Evolutionary conservation across 64 coral and sea anemone genomes (phyloP), one percentile per base, ranked within the genome.

Genomic region (Acropora yongei): DNA sequence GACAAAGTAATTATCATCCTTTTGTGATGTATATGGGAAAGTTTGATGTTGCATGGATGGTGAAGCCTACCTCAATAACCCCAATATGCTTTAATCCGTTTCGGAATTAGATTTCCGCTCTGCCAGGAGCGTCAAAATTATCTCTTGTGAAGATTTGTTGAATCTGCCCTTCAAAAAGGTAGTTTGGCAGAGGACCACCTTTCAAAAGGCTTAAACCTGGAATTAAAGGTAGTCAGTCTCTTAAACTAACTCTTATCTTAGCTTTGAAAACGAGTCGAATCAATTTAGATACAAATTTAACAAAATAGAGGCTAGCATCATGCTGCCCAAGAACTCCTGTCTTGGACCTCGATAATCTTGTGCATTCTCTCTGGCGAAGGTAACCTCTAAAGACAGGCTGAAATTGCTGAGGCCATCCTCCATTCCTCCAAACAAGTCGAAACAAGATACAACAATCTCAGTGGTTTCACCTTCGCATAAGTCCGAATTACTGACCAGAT

Each of bases 331-430:
- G 72, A 87, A 87, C 39, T 87, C 41, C 49, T 67, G 68, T 9
- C 83, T 86, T 72, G 45, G 83, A 6, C 83, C 82, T 30, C 89
- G 78, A 39, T 72, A 66, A 53, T 91, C 89, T 44, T 71, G 77
- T 68, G 79, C 89, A 79, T 67, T 49, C 51, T 91, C 89, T 39
- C 89, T 68, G 81, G 45, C 53, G 11, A 72, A 91, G 14, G 89
- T 91, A 19, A 91, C 79, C 20, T 91, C 68, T 6, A 91, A 66
- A 14, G 88, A 60, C 6, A 90, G 8, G 49, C 88, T 91, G 20
- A 49, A 79, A 60, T 91, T 78, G 9, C 17, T 40, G 16, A 57
- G 42, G 40, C 39, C 41, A 17, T 68, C 68, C 49, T 42, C 60
- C 79, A 91, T 91, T 5, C 75, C 89, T 66, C 72, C 77, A 58